phyloP scores from a whole-genome alignment of 2,888 invertebrate genomes.

The Bembecia ichneumoniformis region DNA sequence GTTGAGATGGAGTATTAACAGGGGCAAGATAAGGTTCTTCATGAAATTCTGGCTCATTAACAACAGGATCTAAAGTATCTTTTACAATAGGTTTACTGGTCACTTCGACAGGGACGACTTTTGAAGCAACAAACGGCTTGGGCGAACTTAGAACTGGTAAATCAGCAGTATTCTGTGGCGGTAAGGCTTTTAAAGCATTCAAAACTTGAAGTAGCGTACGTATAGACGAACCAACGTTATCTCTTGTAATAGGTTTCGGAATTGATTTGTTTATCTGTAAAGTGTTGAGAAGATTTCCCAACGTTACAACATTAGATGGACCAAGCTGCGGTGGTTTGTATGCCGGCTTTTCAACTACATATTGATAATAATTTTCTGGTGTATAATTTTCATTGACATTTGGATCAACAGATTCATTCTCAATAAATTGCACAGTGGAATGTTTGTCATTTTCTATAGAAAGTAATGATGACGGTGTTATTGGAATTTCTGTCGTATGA shows the following conservation, averaged over 20 bases:
- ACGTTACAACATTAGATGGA: conserved; percentile 30
- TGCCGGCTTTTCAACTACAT: conserved; percentile 33
- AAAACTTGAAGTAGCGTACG: conserved; percentile 82
- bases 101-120: conserved; percentile 19
- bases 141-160: conserved; percentile 47
- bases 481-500: conserved; percentile 26
- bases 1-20: conserved; percentile 50
- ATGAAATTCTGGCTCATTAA: conserved; percentile 30
- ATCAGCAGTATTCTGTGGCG: conserved; percentile 49
- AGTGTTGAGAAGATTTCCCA: conserved; percentile 76
- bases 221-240: conserved; percentile 85
- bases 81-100: conserved; percentile 29
- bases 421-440: conserved; percentile 18
- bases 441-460: conserved; percentile 25
- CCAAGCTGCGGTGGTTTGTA: conserved; percentile 23
- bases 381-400: conserved; percentile 18
- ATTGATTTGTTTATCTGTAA: conserved; percentile 82
- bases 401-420: conserved; percentile 21
- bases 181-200: conserved; percentile 73
- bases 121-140: conserved; percentile 40
- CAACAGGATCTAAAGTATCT: conserved; percentile 19
- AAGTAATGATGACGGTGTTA: conserved; percentile 21
- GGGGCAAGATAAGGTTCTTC: conserved; percentile 50
- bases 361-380: conserved; percentile 38
- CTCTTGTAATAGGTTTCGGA: conserved; percentile 81